phyloP scores from a whole-genome alignment of 2,113 vertebrate genomes.

The Tetrao urogallus region DNA sequence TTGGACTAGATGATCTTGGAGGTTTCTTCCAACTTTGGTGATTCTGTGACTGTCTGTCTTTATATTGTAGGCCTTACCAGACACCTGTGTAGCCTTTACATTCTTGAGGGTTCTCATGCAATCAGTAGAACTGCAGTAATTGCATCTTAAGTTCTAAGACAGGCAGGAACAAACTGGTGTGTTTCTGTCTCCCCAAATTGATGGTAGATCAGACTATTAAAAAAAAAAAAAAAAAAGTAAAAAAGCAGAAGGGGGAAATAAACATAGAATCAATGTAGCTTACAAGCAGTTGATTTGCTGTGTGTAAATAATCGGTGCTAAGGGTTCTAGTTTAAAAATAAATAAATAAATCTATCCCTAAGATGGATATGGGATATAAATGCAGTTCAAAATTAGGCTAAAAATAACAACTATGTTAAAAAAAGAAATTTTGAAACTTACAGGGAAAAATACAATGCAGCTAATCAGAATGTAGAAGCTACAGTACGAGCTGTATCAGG shows the following conservation, averaged over 20 bases:
- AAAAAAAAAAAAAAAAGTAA: not conserved
- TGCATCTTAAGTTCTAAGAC: not conserved
- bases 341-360: not conserved
- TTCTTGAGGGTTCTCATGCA: not conserved
- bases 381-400: not conserved
- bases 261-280: not conserved
- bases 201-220: not conserved
- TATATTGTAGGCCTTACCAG: not conserved
- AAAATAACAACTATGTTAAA: not conserved
- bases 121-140: not conserved
- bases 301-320: not conserved
- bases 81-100: not conserved
- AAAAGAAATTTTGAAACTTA: not conserved
- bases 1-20: too few species aligned
- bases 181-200: not conserved
- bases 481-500: too few species aligned
- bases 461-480: not conserved
- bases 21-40: too few species aligned
- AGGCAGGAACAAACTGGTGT: not conserved
- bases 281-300: not conserved
- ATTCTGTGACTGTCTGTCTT: not conserved
- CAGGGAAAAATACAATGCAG: not conserved
- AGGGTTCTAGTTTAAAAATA: not conserved
- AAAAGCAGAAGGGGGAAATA: not conserved
- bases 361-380: not conserved